These are phyloP conservation scores for Pelodytes ibericus DNA, from an alignment of 2,797 vertebrate species.

Conservation along the genomic window DNA sequence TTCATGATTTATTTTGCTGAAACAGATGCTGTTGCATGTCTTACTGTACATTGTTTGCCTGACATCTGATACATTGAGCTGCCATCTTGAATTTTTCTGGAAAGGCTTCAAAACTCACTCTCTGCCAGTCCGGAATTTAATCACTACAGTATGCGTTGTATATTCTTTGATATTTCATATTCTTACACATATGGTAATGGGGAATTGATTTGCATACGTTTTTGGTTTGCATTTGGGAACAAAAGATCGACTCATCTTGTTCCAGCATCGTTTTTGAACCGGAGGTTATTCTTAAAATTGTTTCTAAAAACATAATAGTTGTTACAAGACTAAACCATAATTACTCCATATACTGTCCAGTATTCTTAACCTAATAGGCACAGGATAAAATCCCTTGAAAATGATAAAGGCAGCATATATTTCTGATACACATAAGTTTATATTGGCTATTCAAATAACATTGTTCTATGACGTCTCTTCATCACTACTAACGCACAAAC, in stretches of 20 bases:
- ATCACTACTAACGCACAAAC: too few species aligned
- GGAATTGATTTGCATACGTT: constrained; percentile 7
- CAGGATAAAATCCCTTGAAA: not conserved
- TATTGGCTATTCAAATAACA: too few species aligned
- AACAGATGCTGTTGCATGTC: not conserved
- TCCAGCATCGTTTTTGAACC: not conserved
- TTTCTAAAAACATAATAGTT: not conserved
- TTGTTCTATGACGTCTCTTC: too few species aligned
- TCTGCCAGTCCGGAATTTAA: constrained; percentile 29
- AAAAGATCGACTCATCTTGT: constrained; percentile 14
- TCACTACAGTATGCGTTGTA: constrained; percentile 36
- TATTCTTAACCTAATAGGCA: not conserved
- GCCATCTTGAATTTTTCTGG: constrained; percentile 28
- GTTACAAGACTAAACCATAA: not conserved
- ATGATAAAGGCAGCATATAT: too few species aligned
- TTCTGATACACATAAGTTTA: too few species aligned
- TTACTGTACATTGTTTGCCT: not conserved
- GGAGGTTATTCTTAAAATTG: not conserved
- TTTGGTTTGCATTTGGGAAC: constrained; percentile 19
- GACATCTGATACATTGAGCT: not conserved
- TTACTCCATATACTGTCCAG: not conserved
- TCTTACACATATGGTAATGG: constrained; percentile 27
- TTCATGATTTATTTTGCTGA: not conserved
- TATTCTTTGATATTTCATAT: constrained; percentile 38
- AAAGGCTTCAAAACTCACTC: constrained; percentile 13